Evolutionary conservation across 2,113 vertebrate species (phyloP).

Genomic region (Semicossyphus pulcher): DNA sequence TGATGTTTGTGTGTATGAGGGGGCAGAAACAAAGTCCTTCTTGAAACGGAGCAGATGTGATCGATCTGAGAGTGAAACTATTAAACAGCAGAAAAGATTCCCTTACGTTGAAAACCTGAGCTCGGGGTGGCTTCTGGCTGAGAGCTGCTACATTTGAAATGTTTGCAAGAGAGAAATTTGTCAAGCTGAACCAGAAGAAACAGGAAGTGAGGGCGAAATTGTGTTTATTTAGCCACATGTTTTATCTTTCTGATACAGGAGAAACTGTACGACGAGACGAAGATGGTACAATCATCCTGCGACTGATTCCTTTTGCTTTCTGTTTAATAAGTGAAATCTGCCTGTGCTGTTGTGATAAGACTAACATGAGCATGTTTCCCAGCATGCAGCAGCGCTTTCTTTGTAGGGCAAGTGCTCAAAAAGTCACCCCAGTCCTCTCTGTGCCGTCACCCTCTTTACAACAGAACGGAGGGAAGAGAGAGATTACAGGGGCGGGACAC

Average conservation of each 20-base stretch:
- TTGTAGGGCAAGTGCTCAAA: conserved; percentile 65
- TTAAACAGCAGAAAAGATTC: conserved; percentile 60
- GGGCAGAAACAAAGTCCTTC: conserved; percentile 48
- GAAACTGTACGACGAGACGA: conserved; percentile 2
- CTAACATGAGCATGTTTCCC: conserved; percentile 46
- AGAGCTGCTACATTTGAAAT: conserved; percentile 73
- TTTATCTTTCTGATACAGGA: conserved; percentile 28
- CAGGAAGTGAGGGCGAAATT: not conserved
- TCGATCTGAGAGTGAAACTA: conserved; percentile 33
- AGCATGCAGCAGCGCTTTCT: conserved; percentile 65
- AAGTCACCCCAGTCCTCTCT: conserved; percentile 25
- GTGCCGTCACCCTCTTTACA: conserved; percentile 22
- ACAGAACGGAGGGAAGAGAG: conserved; percentile 23
- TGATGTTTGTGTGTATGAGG: conserved; percentile 26
- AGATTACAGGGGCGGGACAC: conserved; percentile 7
- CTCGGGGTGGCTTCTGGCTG: conserved; percentile 61
- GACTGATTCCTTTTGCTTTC: not conserved
- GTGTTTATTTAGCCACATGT: conserved; percentile 37
- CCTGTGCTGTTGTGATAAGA: conserved; percentile 42
- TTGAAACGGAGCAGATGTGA: conserved; percentile 57
- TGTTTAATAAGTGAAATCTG: conserved; percentile 16
- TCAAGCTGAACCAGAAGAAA: conserved; percentile 35
- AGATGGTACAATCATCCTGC: conserved; percentile 10
- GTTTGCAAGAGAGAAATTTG: conserved; percentile 35
- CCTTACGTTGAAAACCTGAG: conserved; percentile 78